These are phyloP conservation scores for Helicolenus hilgendorfi DNA, from an alignment of 2,797 vertebrate species.

Conservation along the genomic window DNA sequence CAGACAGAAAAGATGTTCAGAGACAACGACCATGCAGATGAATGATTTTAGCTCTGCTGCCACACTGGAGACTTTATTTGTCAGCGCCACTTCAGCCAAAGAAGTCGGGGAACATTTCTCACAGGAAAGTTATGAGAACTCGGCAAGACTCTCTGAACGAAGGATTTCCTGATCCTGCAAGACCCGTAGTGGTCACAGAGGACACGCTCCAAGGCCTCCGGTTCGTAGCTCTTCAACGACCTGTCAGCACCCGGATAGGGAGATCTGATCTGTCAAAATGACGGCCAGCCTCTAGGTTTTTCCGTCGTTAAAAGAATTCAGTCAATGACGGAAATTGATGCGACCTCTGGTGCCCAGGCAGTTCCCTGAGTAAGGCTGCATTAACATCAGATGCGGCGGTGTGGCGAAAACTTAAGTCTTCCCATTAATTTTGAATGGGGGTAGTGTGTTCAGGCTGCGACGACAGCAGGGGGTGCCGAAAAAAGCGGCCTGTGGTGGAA, in stretches of 20 bases:
- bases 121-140: not conserved
- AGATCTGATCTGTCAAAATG: not conserved
- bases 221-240: not conserved
- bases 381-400: not conserved
- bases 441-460: too few species aligned
- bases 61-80: not conserved
- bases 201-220: not conserved
- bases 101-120: not conserved
- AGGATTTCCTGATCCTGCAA: not conserved
- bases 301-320: not conserved
- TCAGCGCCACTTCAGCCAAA: not conserved
- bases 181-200: not conserved
- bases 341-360: not conserved
- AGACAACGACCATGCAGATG: not conserved
- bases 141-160: not conserved
- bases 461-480: too few species aligned
- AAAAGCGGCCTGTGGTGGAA: too few species aligned
- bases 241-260: not conserved
- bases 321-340: not conserved
- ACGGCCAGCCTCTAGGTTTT: not conserved
- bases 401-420: not conserved
- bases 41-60: not conserved
- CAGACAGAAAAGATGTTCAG: not conserved
- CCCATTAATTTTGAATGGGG: not conserved
- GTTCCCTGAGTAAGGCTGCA: not conserved